Base-by-base conservation (phyloP, 2,888 invertebrate genomes). In the Morpho achilles region DNA sequence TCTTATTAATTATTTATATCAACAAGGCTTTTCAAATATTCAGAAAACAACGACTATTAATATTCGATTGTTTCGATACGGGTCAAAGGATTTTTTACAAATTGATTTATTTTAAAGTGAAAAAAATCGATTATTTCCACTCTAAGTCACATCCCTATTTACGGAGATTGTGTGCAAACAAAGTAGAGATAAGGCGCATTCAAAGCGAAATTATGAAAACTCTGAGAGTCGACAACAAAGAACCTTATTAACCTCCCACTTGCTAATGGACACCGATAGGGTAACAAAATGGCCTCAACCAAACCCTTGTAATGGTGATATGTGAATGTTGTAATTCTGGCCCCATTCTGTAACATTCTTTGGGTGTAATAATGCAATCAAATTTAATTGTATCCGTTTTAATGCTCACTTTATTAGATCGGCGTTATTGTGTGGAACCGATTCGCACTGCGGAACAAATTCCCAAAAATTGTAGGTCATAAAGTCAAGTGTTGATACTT, bases 171-270 rank as follows among this genome's bases (percentile, higher is more conserved):
- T 72, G 73, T 74, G 82, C 82, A 88, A 87, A 87, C 85, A 87
- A 69, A 74, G 71, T 74, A 69, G 75, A 84, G 87, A 85, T 85
- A 84, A 85, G 85, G 76, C 79, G 82, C 80, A 87, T 88, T 89
- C 86, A 88, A 73, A 75, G 79, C 74, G 66, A 83, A 85, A 86
- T 85, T 85, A 84, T 87, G 76, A 85, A 82, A 80, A 79, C 77
- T 72, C 62, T 69, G 76, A 76, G 82, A 70, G 73, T 66, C 67
- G 61, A 71, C 76, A 72, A 87, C 86, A 88, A 87, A 87, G 82
- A 82, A 82, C 77, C 82, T 82, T 87, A 86, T 87, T 87, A 87
- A 84, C 86, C 84, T 76, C 74, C 79, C 81, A 79, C 80, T 82
- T 80, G 82, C 79, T 84, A 87, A 87, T 86, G 82, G 80, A 87